phyloP scores from a whole-genome alignment of 2,797 vertebrate genomes.

The Smutsia temminckii region DNA sequence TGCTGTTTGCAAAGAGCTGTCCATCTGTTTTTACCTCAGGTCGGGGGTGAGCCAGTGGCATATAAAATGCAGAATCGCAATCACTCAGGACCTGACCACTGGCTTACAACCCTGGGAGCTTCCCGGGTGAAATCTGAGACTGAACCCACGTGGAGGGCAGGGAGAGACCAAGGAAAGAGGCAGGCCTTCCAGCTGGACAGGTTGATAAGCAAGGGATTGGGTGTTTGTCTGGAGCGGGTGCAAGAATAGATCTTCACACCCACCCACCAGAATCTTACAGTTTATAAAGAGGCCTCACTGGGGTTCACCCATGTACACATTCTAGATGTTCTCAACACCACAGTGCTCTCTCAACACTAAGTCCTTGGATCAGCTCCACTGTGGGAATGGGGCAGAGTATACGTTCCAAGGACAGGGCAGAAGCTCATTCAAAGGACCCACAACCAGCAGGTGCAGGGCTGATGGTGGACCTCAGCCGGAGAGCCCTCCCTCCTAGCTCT shows the following conservation, averaged over 20 bases:
- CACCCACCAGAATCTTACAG: background rate
- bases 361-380: background rate
- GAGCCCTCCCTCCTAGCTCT: background rate
- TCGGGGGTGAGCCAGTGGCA: background rate
- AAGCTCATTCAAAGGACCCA: accelerated
- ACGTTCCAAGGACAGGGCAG: background rate
- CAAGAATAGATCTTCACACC: background rate
- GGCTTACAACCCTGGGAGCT: background rate
- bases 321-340: background rate
- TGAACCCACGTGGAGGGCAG: no score
- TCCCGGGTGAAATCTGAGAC: background rate
- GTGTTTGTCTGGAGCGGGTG: background rate
- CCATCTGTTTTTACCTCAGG: no score
- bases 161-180: no score
- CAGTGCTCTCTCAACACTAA: background rate
- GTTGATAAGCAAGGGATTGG: background rate
- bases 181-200: no score
- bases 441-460: background rate
- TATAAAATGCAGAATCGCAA: background rate
- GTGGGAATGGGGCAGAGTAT: accelerated
- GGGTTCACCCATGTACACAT: background rate
- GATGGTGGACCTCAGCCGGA: accelerated
- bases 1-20: no score
- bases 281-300: background rate
- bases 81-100: background rate